A percentile compares a stretch with the other conserved stretches of the same genome.
These are phyloP conservation scores for Acanthurus tractus DNA, from an alignment of 2,797 vertebrate genomes.

Conservation along the genomic window DNA sequence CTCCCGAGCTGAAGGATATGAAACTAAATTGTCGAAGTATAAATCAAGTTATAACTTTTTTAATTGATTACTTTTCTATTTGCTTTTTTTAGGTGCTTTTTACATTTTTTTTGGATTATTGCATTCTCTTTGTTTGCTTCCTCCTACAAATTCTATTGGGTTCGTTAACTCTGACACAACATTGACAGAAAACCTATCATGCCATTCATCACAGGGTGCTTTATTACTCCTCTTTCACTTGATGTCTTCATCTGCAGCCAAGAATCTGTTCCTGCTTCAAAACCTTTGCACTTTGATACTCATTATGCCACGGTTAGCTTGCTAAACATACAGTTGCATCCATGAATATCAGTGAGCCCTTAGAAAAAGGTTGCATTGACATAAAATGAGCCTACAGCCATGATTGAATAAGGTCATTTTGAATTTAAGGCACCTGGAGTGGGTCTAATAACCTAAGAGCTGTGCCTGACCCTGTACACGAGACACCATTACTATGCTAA, in stretches of 20 bases:
- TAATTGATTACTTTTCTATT: too few species aligned
- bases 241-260: not conserved
- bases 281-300: constrained; percentile 20
- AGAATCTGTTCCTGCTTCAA: not conserved
- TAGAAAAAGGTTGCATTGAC: constrained; percentile 26
- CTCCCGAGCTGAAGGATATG: not conserved
- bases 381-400: constrained; percentile 40
- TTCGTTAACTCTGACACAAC: too few species aligned
- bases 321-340: constrained; percentile 4
- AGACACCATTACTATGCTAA: constrained; percentile 78
- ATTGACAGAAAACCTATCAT: not conserved
- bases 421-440: constrained; percentile 64
- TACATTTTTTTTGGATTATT: too few species aligned
- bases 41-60: not conserved
- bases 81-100: too few species aligned
- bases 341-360: constrained; percentile 39
- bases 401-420: constrained; percentile 51
- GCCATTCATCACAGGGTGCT: not conserved
- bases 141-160: too few species aligned
- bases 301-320: not conserved
- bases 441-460: constrained; percentile 72
- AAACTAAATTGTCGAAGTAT: not conserved
- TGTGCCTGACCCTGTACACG: constrained; percentile 61
- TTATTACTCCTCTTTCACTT: not conserved
- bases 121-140: too few species aligned